Percentiles rank a stretch among this genome's conserved stretches.
These are phyloP conservation scores for Pseudorhombus dupliciocellatus DNA, from an alignment of 2,113 vertebrate genomes.

Conservation along the genomic window DNA sequence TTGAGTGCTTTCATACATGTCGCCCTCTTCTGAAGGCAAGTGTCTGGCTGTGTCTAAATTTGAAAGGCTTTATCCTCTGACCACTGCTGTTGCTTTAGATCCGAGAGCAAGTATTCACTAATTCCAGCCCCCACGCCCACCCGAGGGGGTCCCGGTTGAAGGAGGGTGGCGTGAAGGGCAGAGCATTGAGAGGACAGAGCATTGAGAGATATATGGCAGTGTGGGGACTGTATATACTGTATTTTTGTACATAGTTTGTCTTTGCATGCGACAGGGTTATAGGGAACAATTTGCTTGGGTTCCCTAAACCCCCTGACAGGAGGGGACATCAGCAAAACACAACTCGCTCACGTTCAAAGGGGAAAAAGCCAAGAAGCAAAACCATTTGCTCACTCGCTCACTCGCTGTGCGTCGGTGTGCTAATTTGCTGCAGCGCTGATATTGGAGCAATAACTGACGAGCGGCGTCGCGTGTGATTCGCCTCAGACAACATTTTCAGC, in stretches of 20 bases:
- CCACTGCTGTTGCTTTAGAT: neutral
- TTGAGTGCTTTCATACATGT: constrained; percentile 35
- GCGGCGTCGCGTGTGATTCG: constrained; percentile 34
- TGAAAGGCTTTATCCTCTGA: constrained; percentile 11
- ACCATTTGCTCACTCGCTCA: constrained; percentile 13
- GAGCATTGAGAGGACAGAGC: neutral
- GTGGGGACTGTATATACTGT: constrained; percentile 53
- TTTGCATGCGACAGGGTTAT: constrained; percentile 25
- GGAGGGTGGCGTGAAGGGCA: neutral
- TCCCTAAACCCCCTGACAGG: constrained; percentile 28
- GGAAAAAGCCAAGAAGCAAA: neutral
- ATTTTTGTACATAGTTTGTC: constrained; percentile 63
- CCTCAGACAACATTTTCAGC: constrained; percentile 13
- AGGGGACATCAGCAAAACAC: constrained; percentile 27
- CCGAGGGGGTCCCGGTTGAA: constrained; percentile 1
- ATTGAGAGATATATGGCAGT: constrained; percentile 24
- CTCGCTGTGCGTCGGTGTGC: constrained; percentile 12
- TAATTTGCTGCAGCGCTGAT: constrained; percentile 32
- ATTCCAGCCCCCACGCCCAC: neutral
- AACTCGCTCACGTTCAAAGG: too few relatives aligned
- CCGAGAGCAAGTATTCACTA: constrained; percentile 5
- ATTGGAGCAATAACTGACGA: constrained; percentile 31
- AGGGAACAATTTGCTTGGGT: constrained; percentile 27
- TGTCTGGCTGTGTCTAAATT: constrained; percentile 7
- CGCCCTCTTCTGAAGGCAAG: constrained; percentile 20